A percentile compares a stretch with the other conserved stretches of the same genome.
Conservation (phyloP, 2,113 vertebrate genomes). For the Pedetes capensis region DNA sequence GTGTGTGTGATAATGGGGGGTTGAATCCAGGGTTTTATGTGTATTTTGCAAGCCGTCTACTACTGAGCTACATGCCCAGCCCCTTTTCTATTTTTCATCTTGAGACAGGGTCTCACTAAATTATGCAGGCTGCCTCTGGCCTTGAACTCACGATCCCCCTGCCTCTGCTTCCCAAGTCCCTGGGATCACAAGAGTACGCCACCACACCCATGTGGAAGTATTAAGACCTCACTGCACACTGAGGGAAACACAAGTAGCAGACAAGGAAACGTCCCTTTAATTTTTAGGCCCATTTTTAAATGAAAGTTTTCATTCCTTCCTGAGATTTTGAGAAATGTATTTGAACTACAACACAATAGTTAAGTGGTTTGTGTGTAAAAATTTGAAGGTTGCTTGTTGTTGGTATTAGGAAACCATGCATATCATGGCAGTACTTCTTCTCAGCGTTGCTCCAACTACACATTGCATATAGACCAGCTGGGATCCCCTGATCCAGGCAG, state of each 20-base stretch:
- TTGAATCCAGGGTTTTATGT: too few relatives aligned
- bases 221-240: neutral
- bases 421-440: neutral
- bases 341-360: neutral
- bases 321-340: neutral
- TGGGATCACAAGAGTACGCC: too few relatives aligned
- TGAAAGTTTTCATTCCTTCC: neutral
- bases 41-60: too few relatives aligned
- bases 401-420: neutral
- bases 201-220: neutral
- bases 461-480: neutral
- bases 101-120: too few relatives aligned
- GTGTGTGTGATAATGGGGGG: too few relatives aligned
- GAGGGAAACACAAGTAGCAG: neutral
- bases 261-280: neutral
- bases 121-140: too few relatives aligned
- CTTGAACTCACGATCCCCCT: too few relatives aligned
- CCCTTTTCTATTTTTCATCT: too few relatives aligned
- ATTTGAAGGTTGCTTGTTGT: neutral
- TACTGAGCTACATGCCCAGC: too few relatives aligned
- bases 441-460: neutral
- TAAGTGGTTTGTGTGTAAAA: neutral
- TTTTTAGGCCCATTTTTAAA: constrained; percentile 14
- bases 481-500: neutral
- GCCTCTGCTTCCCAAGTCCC: too few relatives aligned